phyloP scores from a whole-genome alignment of 2,113 vertebrate species.

The Aegotheles bennettii region DNA sequence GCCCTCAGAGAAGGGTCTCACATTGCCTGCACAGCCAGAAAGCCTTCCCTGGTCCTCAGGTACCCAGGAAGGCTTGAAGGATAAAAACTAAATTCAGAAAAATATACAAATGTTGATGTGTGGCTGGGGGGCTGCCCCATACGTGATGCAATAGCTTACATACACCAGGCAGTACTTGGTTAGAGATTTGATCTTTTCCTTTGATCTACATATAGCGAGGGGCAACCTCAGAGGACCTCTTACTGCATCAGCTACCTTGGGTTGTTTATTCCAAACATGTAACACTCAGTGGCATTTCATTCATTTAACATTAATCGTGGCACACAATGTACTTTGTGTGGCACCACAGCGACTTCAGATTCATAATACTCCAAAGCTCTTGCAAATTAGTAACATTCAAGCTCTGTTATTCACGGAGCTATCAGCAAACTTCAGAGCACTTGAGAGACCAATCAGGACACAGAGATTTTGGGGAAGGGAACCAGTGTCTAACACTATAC shows the following conservation, averaged over 20 bases:
- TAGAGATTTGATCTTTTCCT: not conserved
- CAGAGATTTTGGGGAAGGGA: not conserved
- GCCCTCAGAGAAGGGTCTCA: not conserved
- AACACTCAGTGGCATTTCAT: not conserved
- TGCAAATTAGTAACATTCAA: not conserved
- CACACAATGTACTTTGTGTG: not conserved
- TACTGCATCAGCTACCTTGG: not conserved
- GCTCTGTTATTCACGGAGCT: not conserved
- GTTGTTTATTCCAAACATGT: rapidly evolving
- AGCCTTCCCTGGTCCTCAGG: not conserved
- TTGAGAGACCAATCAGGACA: not conserved
- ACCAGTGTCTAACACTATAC: not conserved
- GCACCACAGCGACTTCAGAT: not conserved
- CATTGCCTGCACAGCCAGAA: rapidly evolving
- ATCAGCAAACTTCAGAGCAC: not conserved
- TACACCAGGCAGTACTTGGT: not conserved
- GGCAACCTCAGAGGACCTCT: not conserved
- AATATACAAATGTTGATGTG: rapidly evolving
- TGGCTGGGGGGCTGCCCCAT: not conserved
- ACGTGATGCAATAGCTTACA: rapidly evolving
- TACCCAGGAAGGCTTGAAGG: not conserved
- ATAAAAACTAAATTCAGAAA: not conserved
- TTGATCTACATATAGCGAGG: not conserved
- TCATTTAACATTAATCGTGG: not conserved
- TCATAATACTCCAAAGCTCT: not conserved